Base-by-base conservation (phyloP, 2,888 invertebrate species). In the Aspidiotus destructor region DNA sequence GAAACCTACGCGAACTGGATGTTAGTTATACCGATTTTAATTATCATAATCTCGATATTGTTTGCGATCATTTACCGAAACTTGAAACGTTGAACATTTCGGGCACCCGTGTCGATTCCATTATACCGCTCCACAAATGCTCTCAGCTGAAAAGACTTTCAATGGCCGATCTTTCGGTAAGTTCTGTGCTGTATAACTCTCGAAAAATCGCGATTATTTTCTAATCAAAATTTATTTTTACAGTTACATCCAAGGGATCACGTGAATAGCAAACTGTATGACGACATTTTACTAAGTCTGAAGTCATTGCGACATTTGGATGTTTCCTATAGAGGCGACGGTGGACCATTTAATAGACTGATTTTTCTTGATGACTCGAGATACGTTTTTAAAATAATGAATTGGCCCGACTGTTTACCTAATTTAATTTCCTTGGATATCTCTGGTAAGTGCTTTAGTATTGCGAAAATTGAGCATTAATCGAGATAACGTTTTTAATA, bases 1-100 rank as follows among this genome's bases (percentile, higher is more conserved):
- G 81, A 70, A 82, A 81, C 71, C 76, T 87, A 65, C 82, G 79
- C 70, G 79, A 78, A 67, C 76, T 87, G 60, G 85, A 86, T 77
- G 83, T 86, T 6, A 83, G 85, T 70, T 80, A 82, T 73, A 86
- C 86, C n/a, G 85, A 86, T 74, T 82, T 87, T 74, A 85, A 85
- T 75, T 81, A 82, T 72, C 82, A 82, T 73, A 83, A 83, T 28
- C 79, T 87, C 71, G 82, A 84, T 73, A 83, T 85, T 71, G 80
- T 86, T 64, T 83, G 84, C 70, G 83, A 85, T 73, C 85, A 86
- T 77, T 78, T 87, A 71, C 82, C 81, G 57, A 77, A 79, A 69
- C 76, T 87, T 71, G 84, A 85, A 75, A 81, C 79, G 73, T 76
- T 87, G 65, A 84, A 87, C 75, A 84, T 87, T 72, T 86, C 86